Evolutionary conservation across 2,113 vertebrate genomes (phyloP), one percentile per base, ranked within the genome.

Genomic region (Erythrocercus mccallii): DNA sequence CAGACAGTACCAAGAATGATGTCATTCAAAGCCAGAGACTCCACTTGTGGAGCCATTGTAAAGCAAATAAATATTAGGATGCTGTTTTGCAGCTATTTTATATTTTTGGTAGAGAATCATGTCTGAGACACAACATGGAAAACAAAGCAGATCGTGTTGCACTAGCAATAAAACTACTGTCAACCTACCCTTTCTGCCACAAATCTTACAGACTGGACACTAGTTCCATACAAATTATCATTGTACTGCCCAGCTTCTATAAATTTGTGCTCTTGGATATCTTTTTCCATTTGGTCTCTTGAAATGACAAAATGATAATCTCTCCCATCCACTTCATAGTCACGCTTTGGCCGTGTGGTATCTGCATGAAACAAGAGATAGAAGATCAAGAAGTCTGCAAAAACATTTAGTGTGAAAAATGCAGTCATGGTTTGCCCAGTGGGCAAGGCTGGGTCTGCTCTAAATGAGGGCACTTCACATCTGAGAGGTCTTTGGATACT

Each of bases 261-360:
- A 96, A 99, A 99, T 97, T 99, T 99, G 99, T 99, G 99, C 98
- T 99, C 99, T 98, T 99, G 99, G 86, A 99, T 99, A 92, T 99
- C 99, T 93, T 99, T 99, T 96, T 99, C 99, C 99, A 99, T 99
- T 97, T 99, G 99, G 93, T 99, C 99, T 97, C 99, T 98, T 90
- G 99, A 99, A 97, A 97, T 98, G 96, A 99, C 98, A 94, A 99
- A 99, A 97, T 99, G 99, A 95, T 99, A 99, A 97, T 99, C 99
- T 92, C 99, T 98, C 42, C 99, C 99, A 42, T 99, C 99, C 81
- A 99, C 98, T 96, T 99, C 99, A 11, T 99, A 99, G 96, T 99
- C 99, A 94, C 99, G 98, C 97, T 98, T 99, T 48, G 98, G 98
- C 96, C 99, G 98, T 28, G 99, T 99, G 83, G 99, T 99, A 90